A percentile compares a stretch with the other conserved stretches of the same genome.
Conservation (phyloP, 2,113 vertebrate genomes). For the Pteropus alecto region DNA sequence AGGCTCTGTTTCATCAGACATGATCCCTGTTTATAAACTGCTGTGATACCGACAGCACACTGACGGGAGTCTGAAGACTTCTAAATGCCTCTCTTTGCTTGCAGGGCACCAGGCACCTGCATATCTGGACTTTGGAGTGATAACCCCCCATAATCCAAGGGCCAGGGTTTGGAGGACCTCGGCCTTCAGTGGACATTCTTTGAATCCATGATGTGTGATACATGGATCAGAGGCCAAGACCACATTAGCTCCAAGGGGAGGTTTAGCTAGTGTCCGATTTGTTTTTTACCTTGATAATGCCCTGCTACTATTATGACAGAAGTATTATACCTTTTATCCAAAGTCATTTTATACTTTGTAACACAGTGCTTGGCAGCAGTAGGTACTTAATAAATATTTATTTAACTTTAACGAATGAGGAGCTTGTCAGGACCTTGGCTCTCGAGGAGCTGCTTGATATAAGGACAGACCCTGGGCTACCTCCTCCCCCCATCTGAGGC, state of each 20-base stretch:
- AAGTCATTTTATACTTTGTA: background rate
- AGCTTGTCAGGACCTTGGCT: background rate
- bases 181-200: background rate
- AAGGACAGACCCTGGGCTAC: background rate
- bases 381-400: background rate
- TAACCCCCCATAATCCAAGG: background rate
- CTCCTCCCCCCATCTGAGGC: background rate
- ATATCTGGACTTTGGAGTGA: background rate
- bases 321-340: background rate
- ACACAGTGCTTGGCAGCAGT: background rate
- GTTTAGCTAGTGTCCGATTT: background rate
- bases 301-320: background rate
- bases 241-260: background rate
- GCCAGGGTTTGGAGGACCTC: background rate
- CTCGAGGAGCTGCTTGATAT: background rate
- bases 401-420: background rate
- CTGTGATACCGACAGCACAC: background rate
- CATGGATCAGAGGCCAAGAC: background rate
- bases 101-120: background rate
- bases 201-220: background rate
- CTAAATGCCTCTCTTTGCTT: background rate
- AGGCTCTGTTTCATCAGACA: background rate
- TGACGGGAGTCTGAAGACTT: background rate
- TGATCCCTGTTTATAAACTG: background rate
- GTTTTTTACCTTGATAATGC: background rate